A percentile compares a stretch with the other conserved stretches of the same genome.
Evolutionary conservation across 2,113 vertebrate species (phyloP).

Genomic region (Albula glossodonta): DNA sequence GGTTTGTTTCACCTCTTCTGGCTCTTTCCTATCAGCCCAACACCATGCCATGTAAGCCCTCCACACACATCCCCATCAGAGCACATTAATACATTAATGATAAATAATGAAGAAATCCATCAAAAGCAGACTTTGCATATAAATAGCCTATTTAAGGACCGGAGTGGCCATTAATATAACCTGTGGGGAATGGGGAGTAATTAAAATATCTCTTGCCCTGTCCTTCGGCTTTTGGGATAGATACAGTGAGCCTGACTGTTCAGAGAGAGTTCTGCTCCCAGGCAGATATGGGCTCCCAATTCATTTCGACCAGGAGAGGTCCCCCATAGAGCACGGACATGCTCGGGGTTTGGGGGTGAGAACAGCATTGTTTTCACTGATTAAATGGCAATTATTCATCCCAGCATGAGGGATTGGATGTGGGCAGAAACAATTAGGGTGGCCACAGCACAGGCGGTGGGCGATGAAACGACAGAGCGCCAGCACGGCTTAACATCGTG

Average conservation of each 20-base stretch:
- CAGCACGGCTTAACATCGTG: neutral
- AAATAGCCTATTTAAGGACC: slow-evolving; percentile 77
- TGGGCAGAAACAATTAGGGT: neutral
- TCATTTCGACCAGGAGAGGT: neutral
- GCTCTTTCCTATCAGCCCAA: slow-evolving; percentile 24
- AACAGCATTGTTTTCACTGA: neutral
- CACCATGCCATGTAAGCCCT: slow-evolving; percentile 48
- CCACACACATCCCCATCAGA: slow-evolving; percentile 49
- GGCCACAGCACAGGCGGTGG: neutral
- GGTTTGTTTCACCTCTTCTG: neutral
- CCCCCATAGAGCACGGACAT: neutral
- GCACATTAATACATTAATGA: slow-evolving; percentile 73
- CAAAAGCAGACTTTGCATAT: slow-evolving; percentile 77
- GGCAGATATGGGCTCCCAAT: neutral
- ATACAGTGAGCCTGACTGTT: slow-evolving; percentile 51
- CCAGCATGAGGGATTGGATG: slow-evolving; percentile 7
- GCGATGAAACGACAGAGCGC: neutral
- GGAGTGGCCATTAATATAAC: slow-evolving; percentile 69
- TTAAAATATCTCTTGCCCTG: slow-evolving; percentile 57
- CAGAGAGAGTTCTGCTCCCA: neutral
- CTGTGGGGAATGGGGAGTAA: slow-evolving; percentile 63
- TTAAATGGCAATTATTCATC: slow-evolving; percentile 23
- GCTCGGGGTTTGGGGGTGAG: neutral
- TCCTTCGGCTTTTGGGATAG: slow-evolving; percentile 28
- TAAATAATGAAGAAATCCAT: slow-evolving; percentile 80